phyloP scores from a whole-genome alignment of 2,113 vertebrate species.

The Tichodroma muraria region DNA sequence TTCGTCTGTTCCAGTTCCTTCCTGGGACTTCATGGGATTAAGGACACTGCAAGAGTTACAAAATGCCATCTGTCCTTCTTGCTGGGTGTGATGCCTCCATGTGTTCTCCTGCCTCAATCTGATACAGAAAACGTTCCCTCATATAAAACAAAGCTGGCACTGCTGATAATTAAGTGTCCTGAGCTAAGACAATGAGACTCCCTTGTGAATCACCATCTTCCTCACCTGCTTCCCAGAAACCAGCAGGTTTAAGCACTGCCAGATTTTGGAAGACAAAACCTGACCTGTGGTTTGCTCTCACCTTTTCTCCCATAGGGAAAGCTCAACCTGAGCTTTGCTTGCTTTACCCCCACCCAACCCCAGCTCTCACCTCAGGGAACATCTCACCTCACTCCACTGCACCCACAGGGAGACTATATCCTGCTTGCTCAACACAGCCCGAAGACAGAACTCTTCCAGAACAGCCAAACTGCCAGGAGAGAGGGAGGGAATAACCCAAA shows the following conservation, averaged over 20 bases:
- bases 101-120: neutral
- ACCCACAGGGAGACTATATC: neutral
- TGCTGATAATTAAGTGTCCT: neutral
- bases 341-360: neutral
- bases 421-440: neutral
- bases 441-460: neutral
- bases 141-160: neutral
- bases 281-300: neutral
- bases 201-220: neutral
- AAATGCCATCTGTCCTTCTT: neutral
- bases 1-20: neutral
- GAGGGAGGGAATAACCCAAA: neutral
- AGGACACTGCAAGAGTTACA: neutral
- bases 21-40: neutral
- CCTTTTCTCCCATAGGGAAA: neutral
- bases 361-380: neutral
- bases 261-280: neutral
- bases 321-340: neutral
- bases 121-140: neutral
- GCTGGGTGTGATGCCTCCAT: too few species aligned
- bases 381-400: neutral
- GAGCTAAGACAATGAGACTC: neutral
- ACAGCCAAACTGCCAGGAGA: neutral
- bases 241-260: neutral
- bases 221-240: neutral